These are phyloP conservation scores for Urocyon cinereoargenteus DNA, from an alignment of 2,797 vertebrate species.

Conservation along the genomic window DNA sequence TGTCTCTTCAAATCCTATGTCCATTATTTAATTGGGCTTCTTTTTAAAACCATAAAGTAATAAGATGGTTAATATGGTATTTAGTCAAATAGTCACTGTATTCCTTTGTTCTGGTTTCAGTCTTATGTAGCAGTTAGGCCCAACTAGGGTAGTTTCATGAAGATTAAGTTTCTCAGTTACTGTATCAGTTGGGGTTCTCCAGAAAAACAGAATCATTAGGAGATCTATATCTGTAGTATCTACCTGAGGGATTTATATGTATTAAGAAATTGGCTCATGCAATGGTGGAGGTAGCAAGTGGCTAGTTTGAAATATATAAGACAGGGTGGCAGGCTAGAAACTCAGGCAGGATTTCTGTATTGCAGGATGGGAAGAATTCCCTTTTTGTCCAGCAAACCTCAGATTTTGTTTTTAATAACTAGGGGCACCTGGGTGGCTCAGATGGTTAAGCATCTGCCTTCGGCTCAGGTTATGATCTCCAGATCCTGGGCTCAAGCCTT, in stretches of 20 bases:
- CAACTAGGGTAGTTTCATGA: neutral
- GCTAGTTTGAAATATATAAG: neutral
- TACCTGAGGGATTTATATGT: neutral
- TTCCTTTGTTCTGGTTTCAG: neutral
- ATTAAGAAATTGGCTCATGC: neutral
- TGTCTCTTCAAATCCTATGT: neutral
- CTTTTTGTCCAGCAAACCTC: neutral
- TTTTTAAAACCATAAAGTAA: constrained; percentile 39
- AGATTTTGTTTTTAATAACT: neutral
- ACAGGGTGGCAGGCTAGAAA: neutral
- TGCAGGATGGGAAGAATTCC: neutral
- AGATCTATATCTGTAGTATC: neutral
- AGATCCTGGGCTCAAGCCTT: too few relatives aligned
- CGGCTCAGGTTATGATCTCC: too few relatives aligned
- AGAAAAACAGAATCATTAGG: neutral
- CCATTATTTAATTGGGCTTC: neutral
- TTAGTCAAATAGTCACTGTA: neutral
- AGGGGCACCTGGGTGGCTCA: too few relatives aligned
- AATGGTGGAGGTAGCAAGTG: neutral
- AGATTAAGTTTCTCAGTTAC: neutral
- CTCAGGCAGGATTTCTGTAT: neutral
- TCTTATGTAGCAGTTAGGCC: neutral
- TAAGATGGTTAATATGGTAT: neutral
- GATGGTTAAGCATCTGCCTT: too few relatives aligned
- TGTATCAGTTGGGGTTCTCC: neutral